A percentile compares a stretch with the other conserved stretches of the same genome.
Evolutionary conservation across 1,140 invertebrate species (phyloP).

Genomic region (Platyscapa corneri): DNA sequence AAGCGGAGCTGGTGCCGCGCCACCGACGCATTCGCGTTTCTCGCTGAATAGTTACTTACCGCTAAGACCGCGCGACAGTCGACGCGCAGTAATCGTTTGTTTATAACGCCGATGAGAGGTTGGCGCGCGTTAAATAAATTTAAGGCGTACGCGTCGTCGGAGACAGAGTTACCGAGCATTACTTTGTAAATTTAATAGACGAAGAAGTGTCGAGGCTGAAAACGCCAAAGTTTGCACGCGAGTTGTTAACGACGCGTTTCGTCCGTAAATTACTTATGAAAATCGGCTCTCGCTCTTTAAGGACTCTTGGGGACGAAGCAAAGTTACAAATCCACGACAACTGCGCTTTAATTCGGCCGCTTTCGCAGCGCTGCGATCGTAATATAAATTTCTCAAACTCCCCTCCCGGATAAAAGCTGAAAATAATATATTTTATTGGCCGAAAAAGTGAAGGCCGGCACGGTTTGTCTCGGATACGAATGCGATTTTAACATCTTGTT

Average conservation of each 20-base stretch:
- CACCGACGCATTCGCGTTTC: background rate
- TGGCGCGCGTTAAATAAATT: background rate
- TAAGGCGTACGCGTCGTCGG: background rate
- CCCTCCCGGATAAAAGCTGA: background rate
- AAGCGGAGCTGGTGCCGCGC: too few species aligned
- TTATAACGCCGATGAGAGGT: background rate
- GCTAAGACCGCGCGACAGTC: background rate
- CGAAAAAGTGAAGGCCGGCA: background rate
- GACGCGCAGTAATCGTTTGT: background rate
- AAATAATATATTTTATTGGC: background rate
- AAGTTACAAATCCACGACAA: background rate
- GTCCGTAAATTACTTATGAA: background rate
- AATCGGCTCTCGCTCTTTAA: background rate
- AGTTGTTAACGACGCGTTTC: background rate
- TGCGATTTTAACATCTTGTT: slow-evolving; percentile 49
- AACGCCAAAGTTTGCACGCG: background rate
- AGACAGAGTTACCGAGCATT: background rate
- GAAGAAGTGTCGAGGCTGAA: background rate
- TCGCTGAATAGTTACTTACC: background rate
- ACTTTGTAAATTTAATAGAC: background rate
- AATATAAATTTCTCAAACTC: background rate
- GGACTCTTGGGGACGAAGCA: background rate
- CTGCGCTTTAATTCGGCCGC: background rate
- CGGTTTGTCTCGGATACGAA: background rate
- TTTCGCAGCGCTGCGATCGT: background rate